A percentile compares a stretch with the other conserved stretches of the same genome.
Evolutionary conservation across 2,113 vertebrate genomes (phyloP).

Genomic region (Protobothrops flavoviridis): DNA sequence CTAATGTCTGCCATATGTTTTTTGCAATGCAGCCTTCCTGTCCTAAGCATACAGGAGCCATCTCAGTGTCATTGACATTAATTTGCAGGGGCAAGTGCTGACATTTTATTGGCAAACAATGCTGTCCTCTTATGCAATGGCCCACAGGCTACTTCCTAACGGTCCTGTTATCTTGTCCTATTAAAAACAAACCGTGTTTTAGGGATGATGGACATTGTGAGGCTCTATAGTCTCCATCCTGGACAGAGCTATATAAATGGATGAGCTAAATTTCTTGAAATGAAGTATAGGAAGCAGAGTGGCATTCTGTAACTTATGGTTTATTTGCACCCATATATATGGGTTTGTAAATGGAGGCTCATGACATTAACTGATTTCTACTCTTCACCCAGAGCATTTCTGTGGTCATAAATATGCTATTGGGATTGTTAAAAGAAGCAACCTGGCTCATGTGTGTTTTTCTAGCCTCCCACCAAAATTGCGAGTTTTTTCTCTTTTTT

Average conservation of each 20-base stretch:
- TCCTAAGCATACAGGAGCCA: not conserved
- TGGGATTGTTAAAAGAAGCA: not conserved
- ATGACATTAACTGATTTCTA: not conserved
- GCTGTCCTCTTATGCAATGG: not conserved
- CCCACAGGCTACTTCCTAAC: not conserved
- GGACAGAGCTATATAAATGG: not conserved
- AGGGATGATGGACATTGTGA: not conserved
- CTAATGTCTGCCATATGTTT: not conserved
- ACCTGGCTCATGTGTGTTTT: not conserved
- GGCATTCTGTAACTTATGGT: not conserved
- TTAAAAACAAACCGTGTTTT: slow-evolving; percentile 2
- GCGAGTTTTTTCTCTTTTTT: not conserved
- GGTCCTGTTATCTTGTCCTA: not conserved
- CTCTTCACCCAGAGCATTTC: not conserved
- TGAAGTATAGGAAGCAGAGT: not conserved
- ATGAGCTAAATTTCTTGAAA: not conserved
- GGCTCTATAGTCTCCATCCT: not conserved
- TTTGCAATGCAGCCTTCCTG: slow-evolving; percentile 2
- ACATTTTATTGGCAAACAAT: slow-evolving; percentile 24
- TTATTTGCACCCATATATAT: not conserved
- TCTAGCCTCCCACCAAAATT: not conserved
- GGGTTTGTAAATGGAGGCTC: not conserved
- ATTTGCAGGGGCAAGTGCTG: slow-evolving; percentile 5
- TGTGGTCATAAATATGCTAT: not conserved
- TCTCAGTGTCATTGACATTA: slow-evolving; percentile 7